Evolutionary conservation across 1,140 invertebrate genomes (phyloP), one percentile per base, ranked within the genome.

Genomic region (Ips typographus): DNA sequence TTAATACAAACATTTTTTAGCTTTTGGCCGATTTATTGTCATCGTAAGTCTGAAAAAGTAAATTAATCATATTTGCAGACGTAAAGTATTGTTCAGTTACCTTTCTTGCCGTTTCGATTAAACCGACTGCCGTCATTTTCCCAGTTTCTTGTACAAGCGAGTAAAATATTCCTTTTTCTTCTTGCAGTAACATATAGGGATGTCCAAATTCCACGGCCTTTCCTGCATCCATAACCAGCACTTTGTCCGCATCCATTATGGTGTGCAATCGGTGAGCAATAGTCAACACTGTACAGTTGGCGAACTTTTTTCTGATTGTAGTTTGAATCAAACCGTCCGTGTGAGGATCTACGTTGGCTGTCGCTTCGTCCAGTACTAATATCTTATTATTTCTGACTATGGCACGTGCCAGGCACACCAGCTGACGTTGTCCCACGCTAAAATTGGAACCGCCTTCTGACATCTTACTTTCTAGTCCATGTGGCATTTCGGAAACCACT

Each of bases 211-310:
- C 85, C 22, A 81, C 80, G 8, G 84, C 79, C 40, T 78, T 72
- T 5, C 87, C 87, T 6, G 77, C 79, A 60, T 86, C 82, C 76
- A 87, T 81, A 1, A 86, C 84, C 71, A 88, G 69, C 22, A 88
- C 81, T 71, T 72, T 79, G 74, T 81, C 95, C 83, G 3, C 94
- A 91, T 72, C 86, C 83, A 87, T 87, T 7, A 88, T 83, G 1
- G 86, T 87, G 74, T 92, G 84, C 1, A 93, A 79, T 40, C 92
- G 83, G 80, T 93, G 91, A 39, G 91, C 91, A 61, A 76, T 71
- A 1, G 90, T 91, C 2, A 93, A 77, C n/a, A 93, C 89, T 1
- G 91, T 93, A 69, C 87, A 88, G 2, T 82, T 72, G 2, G 78
- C 75, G 68, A 89, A 88, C 73, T 85, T 84, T 1, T 78, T 78